phyloP scores from a whole-genome alignment of 2,888 invertebrate species.

The Stenodera caucasica region DNA sequence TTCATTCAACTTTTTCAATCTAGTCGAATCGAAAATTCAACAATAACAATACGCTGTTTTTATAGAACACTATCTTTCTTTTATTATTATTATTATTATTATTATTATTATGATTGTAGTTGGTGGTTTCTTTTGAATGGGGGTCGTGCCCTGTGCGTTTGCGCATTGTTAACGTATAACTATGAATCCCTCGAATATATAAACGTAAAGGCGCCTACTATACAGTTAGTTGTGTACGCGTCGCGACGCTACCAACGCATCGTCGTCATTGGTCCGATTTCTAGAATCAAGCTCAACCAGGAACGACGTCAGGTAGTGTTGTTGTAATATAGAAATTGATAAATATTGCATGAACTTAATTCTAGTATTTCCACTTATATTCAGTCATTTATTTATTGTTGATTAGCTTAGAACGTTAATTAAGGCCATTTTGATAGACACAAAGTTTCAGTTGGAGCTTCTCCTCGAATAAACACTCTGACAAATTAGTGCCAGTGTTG shows the following conservation, averaged over 20 bases:
- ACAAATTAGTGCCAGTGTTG: constrained; percentile 22
- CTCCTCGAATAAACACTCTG: constrained; percentile 16
- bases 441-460: constrained; percentile 17
- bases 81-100: constrained; percentile 18
- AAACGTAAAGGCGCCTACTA: constrained; percentile 34
- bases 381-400: too few relatives aligned
- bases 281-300: neutral
- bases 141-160: constrained; percentile 24
- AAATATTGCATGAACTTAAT: neutral
- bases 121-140: constrained; percentile 24
- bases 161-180: constrained; percentile 29
- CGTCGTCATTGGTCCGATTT: neutral
- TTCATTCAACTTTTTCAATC: constrained; percentile 5
- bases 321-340: neutral
- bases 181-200: constrained; percentile 33
- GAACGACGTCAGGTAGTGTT: neutral
- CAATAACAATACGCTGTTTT: neutral
- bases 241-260: constrained; percentile 30
- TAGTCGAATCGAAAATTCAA: neutral
- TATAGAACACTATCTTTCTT: neutral
- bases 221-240: constrained; percentile 34
- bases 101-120: constrained; percentile 17
- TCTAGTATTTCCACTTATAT: too few relatives aligned
- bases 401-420: too few relatives aligned
- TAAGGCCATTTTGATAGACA: constrained; percentile 14